phyloP scores from a whole-genome alignment of 2,888 invertebrate genomes.

The Protodeltote pygarga region DNA sequence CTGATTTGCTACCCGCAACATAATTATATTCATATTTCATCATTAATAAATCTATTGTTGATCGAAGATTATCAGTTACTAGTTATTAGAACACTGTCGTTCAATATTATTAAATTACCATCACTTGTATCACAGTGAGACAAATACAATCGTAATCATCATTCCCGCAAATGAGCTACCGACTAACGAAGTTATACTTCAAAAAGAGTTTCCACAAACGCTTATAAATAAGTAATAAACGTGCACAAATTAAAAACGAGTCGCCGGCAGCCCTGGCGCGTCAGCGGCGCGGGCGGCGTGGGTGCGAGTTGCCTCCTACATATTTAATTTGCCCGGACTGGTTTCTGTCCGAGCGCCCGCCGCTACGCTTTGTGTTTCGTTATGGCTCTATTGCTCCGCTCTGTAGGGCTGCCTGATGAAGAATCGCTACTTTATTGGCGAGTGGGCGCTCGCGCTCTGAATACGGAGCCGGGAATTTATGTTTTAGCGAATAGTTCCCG shows the following conservation, averaged over 20 bases:
- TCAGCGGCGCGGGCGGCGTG: constrained; percentile 67
- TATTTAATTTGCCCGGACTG: constrained; percentile 86
- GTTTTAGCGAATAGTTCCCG: constrained; percentile 42
- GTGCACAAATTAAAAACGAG: constrained; percentile 38
- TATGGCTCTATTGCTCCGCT: constrained; percentile 80
- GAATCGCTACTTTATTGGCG: constrained; percentile 64
- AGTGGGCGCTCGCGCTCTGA: constrained; percentile 53
- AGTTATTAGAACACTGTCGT: too few species aligned
- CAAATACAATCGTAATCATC: neutral
- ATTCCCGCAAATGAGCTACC: constrained; percentile 9
- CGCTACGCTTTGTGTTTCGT: constrained; percentile 82
- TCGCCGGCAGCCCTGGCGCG: constrained; percentile 32
- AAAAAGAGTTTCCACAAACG: constrained; percentile 27
- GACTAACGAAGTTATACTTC: constrained; percentile 25
- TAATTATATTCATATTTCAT: too few species aligned
- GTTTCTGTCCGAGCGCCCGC: constrained; percentile 78
- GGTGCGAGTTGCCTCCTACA: constrained; percentile 83
- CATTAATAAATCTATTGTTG: too few species aligned
- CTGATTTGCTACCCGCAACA: too few species aligned
- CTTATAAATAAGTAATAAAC: constrained; percentile 41
- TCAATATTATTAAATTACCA: too few species aligned
- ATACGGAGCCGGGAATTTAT: constrained; percentile 49
- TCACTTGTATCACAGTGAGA: neutral
- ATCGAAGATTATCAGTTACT: too few species aligned
- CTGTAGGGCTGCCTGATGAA: constrained; percentile 61